Conservation (phyloP, 2,113 vertebrate species). For the Lagopus leucura region DNA sequence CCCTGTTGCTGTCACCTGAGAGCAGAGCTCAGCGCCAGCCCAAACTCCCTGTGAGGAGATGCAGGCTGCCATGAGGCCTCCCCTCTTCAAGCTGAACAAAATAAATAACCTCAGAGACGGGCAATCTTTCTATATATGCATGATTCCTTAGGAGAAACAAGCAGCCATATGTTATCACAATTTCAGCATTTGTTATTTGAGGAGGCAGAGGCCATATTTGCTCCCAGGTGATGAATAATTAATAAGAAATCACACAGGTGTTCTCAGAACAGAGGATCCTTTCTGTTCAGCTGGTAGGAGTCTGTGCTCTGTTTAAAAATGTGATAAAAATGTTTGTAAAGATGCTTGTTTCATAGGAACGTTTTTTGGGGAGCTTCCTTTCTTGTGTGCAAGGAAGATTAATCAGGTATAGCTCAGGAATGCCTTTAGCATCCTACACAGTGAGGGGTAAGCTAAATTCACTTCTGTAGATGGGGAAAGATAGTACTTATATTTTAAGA, state of each 20-base stretch:
- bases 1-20: neutral
- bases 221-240: neutral
- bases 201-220: neutral
- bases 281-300: neutral
- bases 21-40: neutral
- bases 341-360: neutral
- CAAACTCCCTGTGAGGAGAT: neutral
- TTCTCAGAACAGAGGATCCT: neutral
- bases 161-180: neutral
- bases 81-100: neutral
- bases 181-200: neutral
- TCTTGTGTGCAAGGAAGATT: neutral
- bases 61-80: neutral
- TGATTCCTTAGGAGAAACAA: neutral
- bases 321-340: neutral
- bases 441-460: neutral
- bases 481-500: neutral
- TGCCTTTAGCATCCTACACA: neutral
- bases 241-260: neutral
- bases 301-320: accelerated
- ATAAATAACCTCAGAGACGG: neutral
- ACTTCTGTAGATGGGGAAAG: neutral
- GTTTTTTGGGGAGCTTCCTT: neutral
- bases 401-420: neutral
- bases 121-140: neutral